Conservation (phyloP, 2,888 invertebrate genomes). For the Drosophila atripex region DNA sequence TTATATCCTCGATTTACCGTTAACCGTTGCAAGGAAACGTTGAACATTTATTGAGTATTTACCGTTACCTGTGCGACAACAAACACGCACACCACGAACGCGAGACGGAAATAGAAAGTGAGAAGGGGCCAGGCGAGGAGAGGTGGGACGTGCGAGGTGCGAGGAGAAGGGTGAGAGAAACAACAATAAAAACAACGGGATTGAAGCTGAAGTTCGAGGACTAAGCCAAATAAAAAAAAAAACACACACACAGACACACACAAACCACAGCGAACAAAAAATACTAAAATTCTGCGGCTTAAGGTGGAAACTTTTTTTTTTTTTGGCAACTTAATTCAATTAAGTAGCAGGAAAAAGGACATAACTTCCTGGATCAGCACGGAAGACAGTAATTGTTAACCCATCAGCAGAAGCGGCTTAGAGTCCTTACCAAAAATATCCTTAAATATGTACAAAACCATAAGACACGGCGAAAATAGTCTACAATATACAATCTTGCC, state of each 20-base stretch:
- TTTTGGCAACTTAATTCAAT: neutral
- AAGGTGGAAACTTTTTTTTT: neutral
- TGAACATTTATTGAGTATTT: slow-evolving; percentile 14
- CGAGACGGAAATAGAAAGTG: neutral
- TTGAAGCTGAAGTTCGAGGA: neutral
- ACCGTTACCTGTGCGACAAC: slow-evolving; percentile 24
- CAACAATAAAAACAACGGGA: slow-evolving; percentile 11
- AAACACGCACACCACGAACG: slow-evolving; percentile 6
- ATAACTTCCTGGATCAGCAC: neutral
- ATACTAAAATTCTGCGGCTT: neutral
- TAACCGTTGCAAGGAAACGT: neutral
- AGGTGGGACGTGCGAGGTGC: neutral
- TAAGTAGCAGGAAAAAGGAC: neutral
- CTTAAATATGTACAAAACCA: slow-evolving; percentile 88
- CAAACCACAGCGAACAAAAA: too few relatives aligned
- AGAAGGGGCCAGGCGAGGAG: neutral
- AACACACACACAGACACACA: neutral
- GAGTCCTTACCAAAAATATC: neutral
- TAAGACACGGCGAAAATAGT: slow-evolving; percentile 89
- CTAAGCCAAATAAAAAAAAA: neutral
- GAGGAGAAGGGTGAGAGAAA: slow-evolving; percentile 10
- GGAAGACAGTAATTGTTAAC: neutral
- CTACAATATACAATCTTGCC: slow-evolving; percentile 90
- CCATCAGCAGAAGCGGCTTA: neutral
- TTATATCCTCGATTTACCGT: neutral